These are phyloP conservation scores for Galaxea fascicularis DNA, from an alignment of 92 coral and sea anemone genomes.

Conservation along the genomic window DNA sequence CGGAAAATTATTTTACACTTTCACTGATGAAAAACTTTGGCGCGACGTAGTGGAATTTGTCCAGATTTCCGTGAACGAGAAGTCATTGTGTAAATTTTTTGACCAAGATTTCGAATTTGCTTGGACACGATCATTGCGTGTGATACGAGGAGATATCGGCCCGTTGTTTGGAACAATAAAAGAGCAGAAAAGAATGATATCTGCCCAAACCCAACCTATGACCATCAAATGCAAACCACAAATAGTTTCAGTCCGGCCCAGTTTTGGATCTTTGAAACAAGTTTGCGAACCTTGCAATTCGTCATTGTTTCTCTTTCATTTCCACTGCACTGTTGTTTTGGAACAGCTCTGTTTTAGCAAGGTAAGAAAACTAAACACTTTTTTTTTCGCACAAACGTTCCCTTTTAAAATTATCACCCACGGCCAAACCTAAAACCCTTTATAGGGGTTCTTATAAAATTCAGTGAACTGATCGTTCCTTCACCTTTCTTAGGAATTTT, in stretches of 20 bases:
- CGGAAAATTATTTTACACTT: constrained; percentile 8
- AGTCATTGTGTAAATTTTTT: background rate
- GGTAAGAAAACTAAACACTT: background rate
- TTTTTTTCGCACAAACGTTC: background rate
- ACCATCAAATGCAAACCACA: constrained; percentile 7
- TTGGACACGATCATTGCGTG: constrained; percentile 27
- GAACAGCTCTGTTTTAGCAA: background rate
- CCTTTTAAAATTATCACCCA: background rate
- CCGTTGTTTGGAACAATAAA: constrained; percentile 36
- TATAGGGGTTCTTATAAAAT: background rate
- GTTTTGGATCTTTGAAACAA: background rate
- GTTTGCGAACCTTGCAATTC: background rate
- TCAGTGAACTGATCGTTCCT: background rate
- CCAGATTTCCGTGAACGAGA: background rate
- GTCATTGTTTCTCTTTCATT: background rate
- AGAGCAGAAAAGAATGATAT: constrained; percentile 18
- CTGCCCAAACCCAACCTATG: constrained; percentile 10
- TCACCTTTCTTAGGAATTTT: background rate
- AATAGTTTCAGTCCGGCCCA: background rate
- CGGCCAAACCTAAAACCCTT: background rate
- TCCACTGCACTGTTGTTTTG: background rate
- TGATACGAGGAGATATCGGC: constrained; percentile 28
- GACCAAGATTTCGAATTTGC: constrained; percentile 1
- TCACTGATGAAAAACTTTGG: background rate
- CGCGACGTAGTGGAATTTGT: background rate